Conservation (phyloP, 2,888 invertebrate genomes). For the Coelinius sp. region DNA sequence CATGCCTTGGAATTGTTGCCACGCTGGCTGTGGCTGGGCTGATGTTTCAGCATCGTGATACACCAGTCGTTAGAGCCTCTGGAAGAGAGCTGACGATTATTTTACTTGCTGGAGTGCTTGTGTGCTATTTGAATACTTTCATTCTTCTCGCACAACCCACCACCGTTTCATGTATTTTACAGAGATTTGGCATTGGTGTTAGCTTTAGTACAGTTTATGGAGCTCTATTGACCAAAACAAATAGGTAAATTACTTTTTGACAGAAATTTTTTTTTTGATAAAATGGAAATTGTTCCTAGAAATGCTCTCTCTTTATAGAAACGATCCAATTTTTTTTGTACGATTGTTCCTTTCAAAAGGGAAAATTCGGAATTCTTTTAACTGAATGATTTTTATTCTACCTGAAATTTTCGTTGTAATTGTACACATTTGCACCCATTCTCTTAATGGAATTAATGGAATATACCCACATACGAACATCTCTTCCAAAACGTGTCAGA, state of each 20-base stretch:
- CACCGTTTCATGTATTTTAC: slow-evolving; percentile 74
- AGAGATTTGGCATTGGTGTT: slow-evolving; percentile 78
- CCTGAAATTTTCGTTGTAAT: too few relatives aligned
- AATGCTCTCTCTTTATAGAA: too few relatives aligned
- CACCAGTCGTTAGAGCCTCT: slow-evolving; percentile 77
- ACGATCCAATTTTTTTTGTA: too few relatives aligned
- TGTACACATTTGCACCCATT: too few relatives aligned
- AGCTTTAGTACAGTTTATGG: slow-evolving; percentile 79
- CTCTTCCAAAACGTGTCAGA: too few relatives aligned
- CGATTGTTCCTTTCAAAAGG: too few relatives aligned
- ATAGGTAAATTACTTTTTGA: slow-evolving; percentile 62
- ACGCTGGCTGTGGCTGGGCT: slow-evolving; percentile 76
- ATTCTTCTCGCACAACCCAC: slow-evolving; percentile 75
- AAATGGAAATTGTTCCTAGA: background rate
- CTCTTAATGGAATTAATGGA: too few relatives aligned
- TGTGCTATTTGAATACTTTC: slow-evolving; percentile 78
- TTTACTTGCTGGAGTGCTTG: slow-evolving; percentile 75
- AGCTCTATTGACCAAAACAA: slow-evolving; percentile 78
- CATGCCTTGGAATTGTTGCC: slow-evolving; percentile 76
- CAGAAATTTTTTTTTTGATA: background rate
- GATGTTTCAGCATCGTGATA: slow-evolving; percentile 78
- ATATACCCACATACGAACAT: too few relatives aligned
- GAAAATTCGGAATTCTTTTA: too few relatives aligned
- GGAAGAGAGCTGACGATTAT: slow-evolving; percentile 78
- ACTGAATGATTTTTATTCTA: too few relatives aligned